Evolutionary conservation across 1,140 invertebrate species (phyloP).

Genomic region (Drosophila bifasciata): DNA sequence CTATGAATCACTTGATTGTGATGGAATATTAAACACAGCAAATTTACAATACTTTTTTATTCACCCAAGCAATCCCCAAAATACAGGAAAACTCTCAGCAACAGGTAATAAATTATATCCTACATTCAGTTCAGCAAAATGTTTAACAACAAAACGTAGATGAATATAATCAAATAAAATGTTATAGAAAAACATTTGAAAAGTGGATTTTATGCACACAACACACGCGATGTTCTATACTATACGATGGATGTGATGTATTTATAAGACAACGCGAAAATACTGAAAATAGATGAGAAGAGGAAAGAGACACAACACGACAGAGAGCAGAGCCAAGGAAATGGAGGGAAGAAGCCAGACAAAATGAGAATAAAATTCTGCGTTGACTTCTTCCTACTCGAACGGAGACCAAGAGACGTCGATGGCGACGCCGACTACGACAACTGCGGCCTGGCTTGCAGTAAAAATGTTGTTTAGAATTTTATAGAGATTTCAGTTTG

Average conservation of each 20-base stretch:
- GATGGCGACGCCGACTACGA: constrained; percentile 15
- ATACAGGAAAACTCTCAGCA: constrained; percentile 21
- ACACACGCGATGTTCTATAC: constrained; percentile 35
- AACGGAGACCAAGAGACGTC: constrained; percentile 34
- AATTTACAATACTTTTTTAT: constrained; percentile 11
- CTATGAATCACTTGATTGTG: too few species aligned
- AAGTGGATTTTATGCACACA: constrained; percentile 37
- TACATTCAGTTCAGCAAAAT: constrained; percentile 32
- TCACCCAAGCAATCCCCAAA: background rate
- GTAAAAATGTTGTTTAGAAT: constrained; percentile 72
- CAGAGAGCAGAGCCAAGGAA: constrained; percentile 14
- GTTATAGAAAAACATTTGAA: constrained; percentile 6
- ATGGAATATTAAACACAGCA: background rate
- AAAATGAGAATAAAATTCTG: constrained; percentile 56
- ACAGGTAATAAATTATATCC: constrained; percentile 38
- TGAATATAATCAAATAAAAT: constrained; percentile 1
- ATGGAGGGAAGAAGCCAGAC: constrained; percentile 28
- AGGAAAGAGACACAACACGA: constrained; percentile 22
- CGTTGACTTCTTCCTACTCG: constrained; percentile 65
- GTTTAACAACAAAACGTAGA: constrained; percentile 57
- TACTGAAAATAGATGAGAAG: constrained; percentile 61
- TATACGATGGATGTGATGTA: constrained; percentile 34
- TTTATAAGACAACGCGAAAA: constrained; percentile 64
- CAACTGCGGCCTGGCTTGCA: constrained; percentile 39
- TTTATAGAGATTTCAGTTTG: constrained; percentile 71